These are phyloP conservation scores for Drosophila nigricruria DNA, from an alignment of 2,888 invertebrate species.

Conservation along the genomic window DNA sequence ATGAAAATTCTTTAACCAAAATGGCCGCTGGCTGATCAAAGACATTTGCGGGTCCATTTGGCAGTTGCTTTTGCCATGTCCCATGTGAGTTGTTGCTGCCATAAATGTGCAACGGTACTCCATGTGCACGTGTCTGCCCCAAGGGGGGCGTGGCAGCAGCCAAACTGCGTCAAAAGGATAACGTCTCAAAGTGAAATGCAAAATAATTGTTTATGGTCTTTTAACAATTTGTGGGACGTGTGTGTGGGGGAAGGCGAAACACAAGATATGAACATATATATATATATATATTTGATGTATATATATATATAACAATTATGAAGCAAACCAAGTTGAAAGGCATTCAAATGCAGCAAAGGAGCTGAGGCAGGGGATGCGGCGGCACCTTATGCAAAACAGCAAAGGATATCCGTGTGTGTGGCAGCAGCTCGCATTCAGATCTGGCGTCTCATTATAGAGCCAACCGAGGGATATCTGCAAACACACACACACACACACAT, in stretches of 20 bases:
- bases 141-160: constrained; percentile 4
- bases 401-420: constrained; percentile 42
- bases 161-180: constrained; percentile 56
- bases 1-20: constrained; percentile 4
- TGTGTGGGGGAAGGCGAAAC: constrained; percentile 9
- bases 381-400: constrained; percentile 65
- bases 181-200: constrained; percentile 72
- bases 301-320: constrained; percentile 70
- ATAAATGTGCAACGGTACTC: constrained; percentile 56
- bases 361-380: background rate
- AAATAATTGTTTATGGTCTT: constrained; percentile 83
- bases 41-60: constrained; percentile 20
- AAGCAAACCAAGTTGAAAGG: constrained; percentile 44
- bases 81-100: constrained; percentile 33
- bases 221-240: constrained; percentile 78
- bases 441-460: constrained; percentile 68
- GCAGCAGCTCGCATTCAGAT: constrained; percentile 3
- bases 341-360: constrained; percentile 16
- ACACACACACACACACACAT: constrained; percentile 45
- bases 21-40: constrained; percentile 45
- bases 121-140: constrained; percentile 37
- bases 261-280: background rate
- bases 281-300: constrained; percentile 31
- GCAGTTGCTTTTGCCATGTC: background rate
- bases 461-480: constrained; percentile 47